Evolutionary conservation across 2,113 vertebrate genomes (phyloP).

Genomic region (Numida meleagris): DNA sequence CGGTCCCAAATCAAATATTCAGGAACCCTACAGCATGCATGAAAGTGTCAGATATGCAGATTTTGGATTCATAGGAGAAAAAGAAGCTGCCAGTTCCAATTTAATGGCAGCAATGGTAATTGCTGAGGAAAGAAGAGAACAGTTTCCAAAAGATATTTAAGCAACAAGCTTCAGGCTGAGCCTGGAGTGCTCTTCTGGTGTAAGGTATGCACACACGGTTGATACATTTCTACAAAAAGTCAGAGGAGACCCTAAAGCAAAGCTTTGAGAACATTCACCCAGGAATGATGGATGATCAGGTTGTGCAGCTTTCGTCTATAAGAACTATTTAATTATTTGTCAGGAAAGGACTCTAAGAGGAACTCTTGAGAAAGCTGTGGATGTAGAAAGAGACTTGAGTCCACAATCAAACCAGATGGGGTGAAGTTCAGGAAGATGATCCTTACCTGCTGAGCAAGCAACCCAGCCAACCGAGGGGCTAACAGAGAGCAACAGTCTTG

Average conservation of each 20-base stretch:
- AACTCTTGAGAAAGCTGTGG: background rate
- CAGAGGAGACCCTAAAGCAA: background rate
- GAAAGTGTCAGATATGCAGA: background rate
- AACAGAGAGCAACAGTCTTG: background rate
- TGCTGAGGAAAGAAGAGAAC: background rate
- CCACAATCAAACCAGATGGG: background rate
- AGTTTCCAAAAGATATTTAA: background rate
- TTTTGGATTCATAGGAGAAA: background rate
- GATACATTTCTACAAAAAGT: background rate
- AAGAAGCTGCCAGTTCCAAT: background rate
- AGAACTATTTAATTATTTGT: background rate
- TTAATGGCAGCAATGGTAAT: background rate
- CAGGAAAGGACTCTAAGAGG: background rate
- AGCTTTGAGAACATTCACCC: background rate
- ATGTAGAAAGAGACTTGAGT: background rate
- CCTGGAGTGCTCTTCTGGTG: background rate
- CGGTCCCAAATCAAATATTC: background rate
- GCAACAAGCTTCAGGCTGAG: background rate
- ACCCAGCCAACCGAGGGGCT: background rate
- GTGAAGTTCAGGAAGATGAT: background rate
- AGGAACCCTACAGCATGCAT: background rate
- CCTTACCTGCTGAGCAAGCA: background rate
- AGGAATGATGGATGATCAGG: background rate
- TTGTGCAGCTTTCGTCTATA: background rate
- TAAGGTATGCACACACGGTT: background rate